Base-by-base conservation (phyloP, 2,797 vertebrate genomes). In the Graptemys geographica region DNA sequence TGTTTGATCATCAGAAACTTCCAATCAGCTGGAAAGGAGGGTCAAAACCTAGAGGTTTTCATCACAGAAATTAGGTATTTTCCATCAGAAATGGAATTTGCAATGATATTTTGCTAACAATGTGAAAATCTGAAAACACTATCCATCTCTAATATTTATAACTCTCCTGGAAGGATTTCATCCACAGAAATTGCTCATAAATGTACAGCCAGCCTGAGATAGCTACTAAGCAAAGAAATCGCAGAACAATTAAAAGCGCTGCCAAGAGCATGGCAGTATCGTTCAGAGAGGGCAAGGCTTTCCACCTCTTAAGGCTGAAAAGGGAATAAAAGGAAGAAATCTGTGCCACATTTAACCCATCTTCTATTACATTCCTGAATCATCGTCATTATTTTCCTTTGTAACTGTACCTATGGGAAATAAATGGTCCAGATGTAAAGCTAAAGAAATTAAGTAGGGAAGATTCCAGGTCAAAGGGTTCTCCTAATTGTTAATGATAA, bases 171-270 rank as follows among this genome's bases (percentile, higher is more conserved):
- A 5, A 19, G 69, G 72, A 72, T 27, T 37, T 85, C 69, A 37
- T 23, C 8, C 31, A 87, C 62, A 37, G 9, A 72, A 27, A 76
- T 47, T 86, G 90, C 65, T 72, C 25, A 53, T 4, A 88, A 90
- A 52, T 4, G 3, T 62, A 12, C 16, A 84, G 44, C 11, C 51
- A 52, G 57, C 53, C 13, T 59, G 23, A 85, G 16, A 52, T 88
- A 83, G 6, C 0, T 0, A 87, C 11, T 7, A 27, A 47, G 78
- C 2, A 80, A 0, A 44, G 57, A 51, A 4, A 55, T 4, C 47
- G 41, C 25, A 28, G 37, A 47, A 41, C 72, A 76, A 76, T 47
- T 76, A 7, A 76, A 41, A 41, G n/a, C 2, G 62, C 1, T 8
- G 7, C 3, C n/a, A 8, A 3, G 5, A 3, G 3, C 25, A 11